A percentile compares a stretch with the other conserved stretches of the same genome.
Evolutionary conservation across 2,888 invertebrate species (phyloP).

Genomic region (Phrixothrix hirtus): DNA sequence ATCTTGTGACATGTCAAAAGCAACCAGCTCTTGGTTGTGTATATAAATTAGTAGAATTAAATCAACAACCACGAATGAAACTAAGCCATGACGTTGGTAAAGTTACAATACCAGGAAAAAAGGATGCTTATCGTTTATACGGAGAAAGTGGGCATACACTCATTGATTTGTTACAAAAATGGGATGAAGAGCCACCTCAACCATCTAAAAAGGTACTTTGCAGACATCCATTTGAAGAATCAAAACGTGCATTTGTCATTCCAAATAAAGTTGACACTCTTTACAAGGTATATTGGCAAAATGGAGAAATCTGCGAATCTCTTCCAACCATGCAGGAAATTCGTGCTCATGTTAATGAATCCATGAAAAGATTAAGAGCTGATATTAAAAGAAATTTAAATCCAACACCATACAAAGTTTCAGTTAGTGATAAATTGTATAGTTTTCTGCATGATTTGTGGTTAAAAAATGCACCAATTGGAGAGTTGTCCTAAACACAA

Average conservation of each 20-base stretch:
- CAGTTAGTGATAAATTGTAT: constrained; percentile 92
- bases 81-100: constrained; percentile 96
- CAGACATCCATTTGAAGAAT: constrained; percentile 95
- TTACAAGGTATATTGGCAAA: constrained; percentile 82
- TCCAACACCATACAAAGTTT: constrained; percentile 98
- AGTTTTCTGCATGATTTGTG: constrained; percentile 94
- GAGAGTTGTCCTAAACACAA: constrained; percentile 75
- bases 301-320: constrained; percentile 71
- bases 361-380: constrained; percentile 77
- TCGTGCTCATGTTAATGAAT: constrained; percentile 77
- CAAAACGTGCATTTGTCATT: constrained; percentile 91
- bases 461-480: constrained; percentile 97
- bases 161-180: constrained; percentile 86
- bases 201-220: constrained; percentile 85
- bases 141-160: constrained; percentile 82
- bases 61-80: constrained; percentile 88
- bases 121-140: constrained; percentile 75
- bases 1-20: constrained; percentile 96
- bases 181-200: constrained; percentile 74
- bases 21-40: constrained; percentile 98
- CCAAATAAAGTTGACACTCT: constrained; percentile 86
- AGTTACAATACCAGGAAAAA: constrained; percentile 95
- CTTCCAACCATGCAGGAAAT: constrained; percentile 76
- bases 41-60: constrained; percentile 95
- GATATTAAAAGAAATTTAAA: constrained; percentile 95